A percentile compares a stretch with the other conserved stretches of the same genome.
These are phyloP conservation scores for Philaethria dido DNA, from an alignment of 2,888 invertebrate genomes.

Conservation along the genomic window DNA sequence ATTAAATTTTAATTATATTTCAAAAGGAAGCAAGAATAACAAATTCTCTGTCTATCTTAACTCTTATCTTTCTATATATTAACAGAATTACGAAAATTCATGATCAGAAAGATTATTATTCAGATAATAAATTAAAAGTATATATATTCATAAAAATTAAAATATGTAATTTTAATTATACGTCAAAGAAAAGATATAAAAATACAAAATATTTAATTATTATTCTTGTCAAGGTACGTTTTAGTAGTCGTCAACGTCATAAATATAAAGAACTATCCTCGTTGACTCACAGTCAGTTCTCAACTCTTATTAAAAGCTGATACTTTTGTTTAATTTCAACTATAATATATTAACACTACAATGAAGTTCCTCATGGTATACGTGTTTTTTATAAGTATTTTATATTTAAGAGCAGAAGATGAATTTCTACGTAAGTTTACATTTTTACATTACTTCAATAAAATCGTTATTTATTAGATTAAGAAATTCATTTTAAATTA, in stretches of 20 bases:
- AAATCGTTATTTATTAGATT: too few species aligned
- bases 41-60: too few species aligned
- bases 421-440: constrained; percentile 64
- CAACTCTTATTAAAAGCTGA: constrained; percentile 12
- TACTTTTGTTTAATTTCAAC: background rate
- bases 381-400: constrained; percentile 50
- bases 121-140: too few species aligned
- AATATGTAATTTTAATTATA: background rate
- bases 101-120: too few species aligned
- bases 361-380: constrained; percentile 8
- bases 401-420: constrained; percentile 54
- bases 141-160: too few species aligned
- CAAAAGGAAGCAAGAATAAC: too few species aligned
- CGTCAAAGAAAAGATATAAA: background rate
- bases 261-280: constrained; percentile 20
- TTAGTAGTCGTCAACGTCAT: background rate
- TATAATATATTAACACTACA: background rate
- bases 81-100: too few species aligned
- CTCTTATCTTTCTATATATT: too few species aligned
- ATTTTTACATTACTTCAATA: background rate
- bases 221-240: background rate
- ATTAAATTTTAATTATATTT: too few species aligned
- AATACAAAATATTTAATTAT: background rate
- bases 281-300: constrained; percentile 12
- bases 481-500: too few species aligned